Percentiles rank a stretch among this genome's conserved stretches.
Evolutionary conservation across 2,797 vertebrate species (phyloP).

Genomic region (Pachyuromys duprasi): DNA sequence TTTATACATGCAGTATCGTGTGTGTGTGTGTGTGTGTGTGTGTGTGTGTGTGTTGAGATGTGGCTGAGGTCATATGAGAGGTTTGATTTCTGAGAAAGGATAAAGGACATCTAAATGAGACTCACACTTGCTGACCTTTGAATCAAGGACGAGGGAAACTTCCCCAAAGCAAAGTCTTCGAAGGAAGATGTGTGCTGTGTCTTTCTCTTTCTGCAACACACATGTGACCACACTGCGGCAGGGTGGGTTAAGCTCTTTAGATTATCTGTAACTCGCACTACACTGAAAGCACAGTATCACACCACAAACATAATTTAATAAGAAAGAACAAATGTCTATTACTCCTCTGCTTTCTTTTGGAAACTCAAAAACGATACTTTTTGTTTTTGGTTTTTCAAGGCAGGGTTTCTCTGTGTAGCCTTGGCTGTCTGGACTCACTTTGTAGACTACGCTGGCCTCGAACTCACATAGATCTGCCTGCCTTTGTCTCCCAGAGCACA

Average conservation of each 20-base stretch:
- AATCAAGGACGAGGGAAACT: not conserved
- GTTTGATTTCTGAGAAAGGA: slow-evolving; percentile 53
- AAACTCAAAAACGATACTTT: not conserved
- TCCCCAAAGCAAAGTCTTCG: not conserved
- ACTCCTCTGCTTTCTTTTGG: not conserved
- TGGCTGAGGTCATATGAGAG: slow-evolving; percentile 35
- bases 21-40: not conserved
- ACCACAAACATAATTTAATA: not conserved
- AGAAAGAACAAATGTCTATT: not conserved
- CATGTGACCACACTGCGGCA: not conserved
- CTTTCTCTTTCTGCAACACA: slow-evolving; percentile 39
- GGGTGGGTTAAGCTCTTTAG: not conserved
- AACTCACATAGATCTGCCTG: too few species aligned
- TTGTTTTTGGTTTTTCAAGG: not conserved
- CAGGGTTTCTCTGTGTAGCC: too few species aligned
- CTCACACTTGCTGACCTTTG: not conserved
- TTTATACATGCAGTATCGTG: slow-evolving; percentile 10
- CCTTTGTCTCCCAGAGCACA: too few species aligned
- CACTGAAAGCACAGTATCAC: not conserved
- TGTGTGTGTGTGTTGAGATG: not conserved
- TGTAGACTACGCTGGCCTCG: too few species aligned
- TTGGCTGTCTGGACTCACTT: too few species aligned
- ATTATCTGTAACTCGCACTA: not conserved
- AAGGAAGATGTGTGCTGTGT: slow-evolving; percentile 8
- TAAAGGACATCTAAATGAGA: not conserved